These are phyloP conservation scores for Pristionchus mayeri DNA, from an alignment of 2,888 invertebrate genomes.

Conservation along the genomic window DNA sequence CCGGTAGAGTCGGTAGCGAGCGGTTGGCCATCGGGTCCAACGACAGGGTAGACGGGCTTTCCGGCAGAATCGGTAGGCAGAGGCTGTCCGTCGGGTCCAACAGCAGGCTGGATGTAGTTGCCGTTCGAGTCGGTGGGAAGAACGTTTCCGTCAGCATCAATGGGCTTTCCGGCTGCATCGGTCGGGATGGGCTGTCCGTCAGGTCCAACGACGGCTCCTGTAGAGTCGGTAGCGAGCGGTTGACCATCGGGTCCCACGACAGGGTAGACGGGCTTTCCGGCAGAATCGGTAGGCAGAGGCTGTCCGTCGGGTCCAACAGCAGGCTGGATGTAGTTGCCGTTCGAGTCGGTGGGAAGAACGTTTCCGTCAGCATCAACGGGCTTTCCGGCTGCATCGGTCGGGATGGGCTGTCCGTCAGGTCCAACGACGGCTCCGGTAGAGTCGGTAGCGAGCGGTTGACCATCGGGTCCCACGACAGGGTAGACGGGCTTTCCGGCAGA, in stretches of 20 bases:
- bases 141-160: conserved; percentile 57
- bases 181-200: conserved; percentile 57
- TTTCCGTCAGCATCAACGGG: conserved; percentile 53
- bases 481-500: conserved; percentile 50
- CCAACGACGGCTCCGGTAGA: conserved; percentile 55
- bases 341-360: conserved; percentile 40
- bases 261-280: conserved; percentile 59
- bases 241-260: conserved; percentile 53
- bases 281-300: conserved; percentile 58
- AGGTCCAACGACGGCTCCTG: conserved; percentile 48
- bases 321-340: conserved; percentile 49
- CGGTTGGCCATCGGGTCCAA: conserved; percentile 60
- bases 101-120: conserved; percentile 50
- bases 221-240: conserved; percentile 52
- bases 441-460: conserved; percentile 57
- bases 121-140: conserved; percentile 64
- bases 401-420: conserved; percentile 58
- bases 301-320: conserved; percentile 59
- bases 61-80: conserved; percentile 55
- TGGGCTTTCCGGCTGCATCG: conserved; percentile 54
- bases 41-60: conserved; percentile 52
- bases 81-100: conserved; percentile 53
- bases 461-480: conserved; percentile 49
- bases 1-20: conserved; percentile 59
- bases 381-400: conserved; percentile 61